Evolutionary conservation across 2,888 invertebrate genomes (phyloP).

Genomic region (Dyspetes luteomarginatus): DNA sequence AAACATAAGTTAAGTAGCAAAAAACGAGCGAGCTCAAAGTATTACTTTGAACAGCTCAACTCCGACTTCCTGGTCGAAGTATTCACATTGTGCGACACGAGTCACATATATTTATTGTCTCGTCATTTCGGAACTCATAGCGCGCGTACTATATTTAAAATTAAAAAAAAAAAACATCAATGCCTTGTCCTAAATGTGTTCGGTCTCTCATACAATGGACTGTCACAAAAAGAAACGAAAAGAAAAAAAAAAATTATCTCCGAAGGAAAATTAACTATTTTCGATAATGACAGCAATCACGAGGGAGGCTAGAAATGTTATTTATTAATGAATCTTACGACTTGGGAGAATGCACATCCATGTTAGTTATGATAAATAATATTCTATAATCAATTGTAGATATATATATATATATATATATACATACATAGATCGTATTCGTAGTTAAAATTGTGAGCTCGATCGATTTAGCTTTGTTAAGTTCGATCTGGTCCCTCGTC

Average conservation of each 20-base stretch:
- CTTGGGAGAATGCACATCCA: not conserved
- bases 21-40: not conserved
- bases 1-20: conserved; percentile 27
- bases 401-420: conserved; percentile 24
- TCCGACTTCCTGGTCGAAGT: conserved; percentile 14
- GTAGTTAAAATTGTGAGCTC: conserved; percentile 12
- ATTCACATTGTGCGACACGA: not conserved
- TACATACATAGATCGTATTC: conserved; percentile 9
- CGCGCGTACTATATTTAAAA: conserved; percentile 11
- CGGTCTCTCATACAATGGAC: conserved; percentile 22
- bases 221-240: conserved; percentile 7
- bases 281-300: conserved; percentile 16
- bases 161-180: conserved; percentile 29
- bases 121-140: conserved; percentile 4
- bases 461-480: conserved; percentile 20
- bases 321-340: conserved; percentile 20
- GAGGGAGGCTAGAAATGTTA: conserved; percentile 20
- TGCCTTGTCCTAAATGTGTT: conserved; percentile 59
- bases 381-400: conserved; percentile 39
- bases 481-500: conserved; percentile 21
- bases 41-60: not conserved
- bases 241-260: not conserved
- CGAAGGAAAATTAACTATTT: conserved; percentile 31
- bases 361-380: conserved; percentile 3
- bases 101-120: not conserved